Conservation (phyloP, 2,113 vertebrate genomes). For the Psophia crepitans region DNA sequence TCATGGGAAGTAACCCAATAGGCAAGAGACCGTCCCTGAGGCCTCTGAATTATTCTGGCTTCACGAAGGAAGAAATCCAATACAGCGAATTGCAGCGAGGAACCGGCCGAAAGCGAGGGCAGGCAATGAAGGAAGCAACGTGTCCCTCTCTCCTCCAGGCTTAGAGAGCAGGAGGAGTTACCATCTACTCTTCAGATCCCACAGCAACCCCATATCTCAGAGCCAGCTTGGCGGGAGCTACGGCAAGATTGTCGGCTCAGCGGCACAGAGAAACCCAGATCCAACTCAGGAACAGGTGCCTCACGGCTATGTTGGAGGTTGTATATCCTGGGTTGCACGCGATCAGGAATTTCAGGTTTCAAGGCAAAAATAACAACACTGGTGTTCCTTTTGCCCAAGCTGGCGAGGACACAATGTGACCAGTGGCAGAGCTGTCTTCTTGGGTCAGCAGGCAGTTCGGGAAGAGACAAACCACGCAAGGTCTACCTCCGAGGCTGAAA, state of each 20-base stretch:
- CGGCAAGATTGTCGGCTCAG: not conserved
- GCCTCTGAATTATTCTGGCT: not conserved
- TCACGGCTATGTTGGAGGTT: accelerated
- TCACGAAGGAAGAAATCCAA: not conserved
- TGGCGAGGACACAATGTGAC: not conserved
- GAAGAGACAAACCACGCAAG: not conserved
- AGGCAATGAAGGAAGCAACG: not conserved
- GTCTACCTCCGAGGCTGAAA: not conserved
- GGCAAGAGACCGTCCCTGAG: not conserved
- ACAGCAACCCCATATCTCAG: not conserved
- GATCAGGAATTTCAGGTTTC: not conserved
- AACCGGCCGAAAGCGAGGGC: not conserved
- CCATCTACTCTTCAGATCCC: not conserved
- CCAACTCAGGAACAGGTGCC: accelerated
- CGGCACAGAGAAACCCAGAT: not conserved
- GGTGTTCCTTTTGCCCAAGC: not conserved
- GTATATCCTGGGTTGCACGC: not conserved
- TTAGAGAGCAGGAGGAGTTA: not conserved
- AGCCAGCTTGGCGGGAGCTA: not conserved
- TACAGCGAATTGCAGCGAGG: not conserved
- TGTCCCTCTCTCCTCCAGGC: not conserved
- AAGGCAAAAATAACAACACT: not conserved
- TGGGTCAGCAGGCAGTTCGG: not conserved
- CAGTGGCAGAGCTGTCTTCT: too few species aligned
- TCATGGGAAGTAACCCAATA: not conserved